Percentiles rank a stretch among this genome's conserved stretches.
phyloP scores from a whole-genome alignment of 2,113 vertebrate genomes.

The Canis aureus region DNA sequence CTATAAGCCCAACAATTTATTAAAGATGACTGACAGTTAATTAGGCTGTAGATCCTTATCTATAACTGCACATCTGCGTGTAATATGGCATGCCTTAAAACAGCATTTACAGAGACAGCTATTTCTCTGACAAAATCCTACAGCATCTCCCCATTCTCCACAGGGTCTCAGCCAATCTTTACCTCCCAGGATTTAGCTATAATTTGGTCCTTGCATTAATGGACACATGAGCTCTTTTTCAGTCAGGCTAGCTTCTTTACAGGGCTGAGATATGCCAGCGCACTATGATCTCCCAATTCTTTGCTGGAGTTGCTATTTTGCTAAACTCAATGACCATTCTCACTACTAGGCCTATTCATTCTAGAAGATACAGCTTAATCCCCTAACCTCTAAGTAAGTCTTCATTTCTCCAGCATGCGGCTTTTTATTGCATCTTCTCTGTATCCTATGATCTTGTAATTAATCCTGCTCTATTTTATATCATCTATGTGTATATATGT shows the following conservation, averaged over 20 bases:
- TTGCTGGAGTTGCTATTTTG: slow-evolving; percentile 11
- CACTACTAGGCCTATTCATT: slow-evolving; percentile 9
- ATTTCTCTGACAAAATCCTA: not conserved
- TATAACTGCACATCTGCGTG: not conserved
- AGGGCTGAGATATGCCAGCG: not conserved
- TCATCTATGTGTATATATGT: not conserved
- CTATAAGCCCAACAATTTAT: not conserved
- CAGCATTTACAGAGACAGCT: not conserved
- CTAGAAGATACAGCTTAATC: not conserved
- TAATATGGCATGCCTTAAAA: not conserved
- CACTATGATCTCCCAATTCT: slow-evolving; percentile 2
- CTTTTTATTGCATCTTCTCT: slow-evolving; percentile 49
- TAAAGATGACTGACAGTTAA: slow-evolving; percentile 19
- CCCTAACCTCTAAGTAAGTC: not conserved
- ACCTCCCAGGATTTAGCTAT: not conserved
- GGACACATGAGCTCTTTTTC: not conserved
- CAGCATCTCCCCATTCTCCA: not conserved
- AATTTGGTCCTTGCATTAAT: not conserved
- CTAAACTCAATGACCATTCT: not conserved
- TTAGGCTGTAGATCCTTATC: not conserved
- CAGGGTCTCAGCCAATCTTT: not conserved
- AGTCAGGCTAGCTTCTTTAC: not conserved
- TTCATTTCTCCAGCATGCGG: slow-evolving; percentile 3
- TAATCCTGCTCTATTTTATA: slow-evolving; percentile 50
- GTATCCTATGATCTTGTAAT: not conserved